phyloP scores from a whole-genome alignment of 2,797 vertebrate genomes.

The Chloroceryle inda region DNA sequence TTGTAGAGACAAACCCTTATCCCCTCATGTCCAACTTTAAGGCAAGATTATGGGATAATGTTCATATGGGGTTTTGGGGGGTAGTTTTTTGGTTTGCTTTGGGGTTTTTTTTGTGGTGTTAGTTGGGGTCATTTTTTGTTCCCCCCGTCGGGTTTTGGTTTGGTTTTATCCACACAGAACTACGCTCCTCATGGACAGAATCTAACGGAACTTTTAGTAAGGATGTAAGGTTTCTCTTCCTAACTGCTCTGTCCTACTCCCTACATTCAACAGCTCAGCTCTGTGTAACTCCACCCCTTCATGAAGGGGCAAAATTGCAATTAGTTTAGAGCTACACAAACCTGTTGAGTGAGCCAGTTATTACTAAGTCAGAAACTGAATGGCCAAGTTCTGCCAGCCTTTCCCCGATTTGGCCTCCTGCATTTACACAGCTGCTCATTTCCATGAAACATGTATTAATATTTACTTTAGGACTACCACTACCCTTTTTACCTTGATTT shows the following conservation, averaged over 20 bases:
- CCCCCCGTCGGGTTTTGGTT: not conserved
- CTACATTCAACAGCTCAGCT: not conserved
- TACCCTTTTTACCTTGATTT: not conserved
- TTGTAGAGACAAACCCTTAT: not conserved
- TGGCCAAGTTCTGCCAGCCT: not conserved
- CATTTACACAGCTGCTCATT: not conserved
- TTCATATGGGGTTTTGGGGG: not conserved
- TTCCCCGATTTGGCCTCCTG: not conserved
- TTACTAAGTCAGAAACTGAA: not conserved
- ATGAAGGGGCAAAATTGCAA: not conserved
- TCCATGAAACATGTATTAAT: not conserved
- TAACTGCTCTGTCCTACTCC: not conserved
- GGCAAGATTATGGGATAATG: not conserved
- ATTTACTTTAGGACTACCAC: not conserved
- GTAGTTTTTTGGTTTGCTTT: too few species aligned
- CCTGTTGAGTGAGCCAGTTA: not conserved
- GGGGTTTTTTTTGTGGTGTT: not conserved
- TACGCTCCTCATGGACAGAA: not conserved
- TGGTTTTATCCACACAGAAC: not conserved
- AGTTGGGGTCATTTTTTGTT: too few species aligned
- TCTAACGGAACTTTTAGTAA: not conserved
- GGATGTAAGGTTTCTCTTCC: not conserved
- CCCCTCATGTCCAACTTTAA: slow-evolving; percentile 49
- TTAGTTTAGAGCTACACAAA: not conserved
- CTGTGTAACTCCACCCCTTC: not conserved